Evolutionary conservation across 2,797 vertebrate genomes (phyloP), one percentile per base, ranked within the genome.

Genomic region (Sandelia bainsii): DNA sequence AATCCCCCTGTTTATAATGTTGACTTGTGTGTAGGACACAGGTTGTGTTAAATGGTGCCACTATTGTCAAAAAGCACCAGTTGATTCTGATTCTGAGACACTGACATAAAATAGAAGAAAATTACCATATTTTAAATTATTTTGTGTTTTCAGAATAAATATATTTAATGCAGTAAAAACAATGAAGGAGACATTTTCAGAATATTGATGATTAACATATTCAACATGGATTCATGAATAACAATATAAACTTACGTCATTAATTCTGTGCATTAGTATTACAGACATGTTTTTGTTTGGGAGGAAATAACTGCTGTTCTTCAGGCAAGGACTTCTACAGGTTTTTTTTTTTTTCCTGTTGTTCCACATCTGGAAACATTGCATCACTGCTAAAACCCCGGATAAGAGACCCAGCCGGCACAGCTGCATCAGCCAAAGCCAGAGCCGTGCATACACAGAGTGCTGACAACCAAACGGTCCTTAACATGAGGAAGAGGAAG

Each of bases 331-430:
- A 67, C 53, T 67, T 70, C 64, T 58, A 29, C 27, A 34, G 17
- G 40, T 63, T 48, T 57, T 80, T 65, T 3, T 17, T 23, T 22
- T 0, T 22, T 14, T 11, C 34, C 40, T 50, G 65, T 61, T 80
- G 80, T 83, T 87, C 75, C 93, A 94, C 94, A 95, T 94, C 93
- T 95, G 94, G 93, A 95, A 93, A 93, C 89, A 88, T 93, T 93
- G 88, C 93, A 87, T 94, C 92, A 92, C 87, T 79, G 86, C 80
- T 62, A 72, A 89, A 83, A 72, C 77, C 90, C 87, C 74, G 90
- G 91, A 92, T 89, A 62, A 85, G 76, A 86, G 83, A 81, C 10
- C 20, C 75, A 73, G 60, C 69, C 70, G 60, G 56, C 77, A 81
- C 87, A 88, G 84, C 90, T 91, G 89, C 80, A 79, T 7, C 11